phyloP scores from a whole-genome alignment of 2,797 vertebrate genomes.

The Scarus forsteni region DNA sequence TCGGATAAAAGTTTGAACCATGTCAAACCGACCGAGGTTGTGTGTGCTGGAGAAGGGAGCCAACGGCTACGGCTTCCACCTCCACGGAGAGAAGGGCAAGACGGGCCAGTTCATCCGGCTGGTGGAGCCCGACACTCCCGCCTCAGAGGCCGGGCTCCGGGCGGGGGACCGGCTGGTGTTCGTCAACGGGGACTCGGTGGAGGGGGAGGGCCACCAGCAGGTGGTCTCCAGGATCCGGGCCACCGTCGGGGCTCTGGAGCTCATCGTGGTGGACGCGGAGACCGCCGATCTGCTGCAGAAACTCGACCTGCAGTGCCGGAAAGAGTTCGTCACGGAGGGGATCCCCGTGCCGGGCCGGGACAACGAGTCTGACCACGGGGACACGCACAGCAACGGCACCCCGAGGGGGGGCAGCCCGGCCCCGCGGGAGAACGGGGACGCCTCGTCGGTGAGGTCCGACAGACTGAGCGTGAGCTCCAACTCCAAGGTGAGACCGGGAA shows the following conservation, averaged over 20 bases:
- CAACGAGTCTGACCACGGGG: slow-evolving; percentile 59
- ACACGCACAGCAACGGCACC: slow-evolving; percentile 67
- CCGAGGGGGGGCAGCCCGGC: slow-evolving; percentile 58
- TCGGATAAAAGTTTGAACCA: slow-evolving; percentile 33
- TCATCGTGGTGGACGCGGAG: slow-evolving; percentile 89
- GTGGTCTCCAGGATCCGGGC: slow-evolving; percentile 91
- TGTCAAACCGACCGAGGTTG: slow-evolving; percentile 84
- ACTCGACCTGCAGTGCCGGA: slow-evolving; percentile 76
- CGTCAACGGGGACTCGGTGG: slow-evolving; percentile 93
- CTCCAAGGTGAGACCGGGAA: slow-evolving; percentile 65
- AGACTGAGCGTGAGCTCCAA: slow-evolving; percentile 73
- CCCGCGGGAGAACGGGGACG: slow-evolving; percentile 76
- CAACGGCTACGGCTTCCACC: slow-evolving; percentile 94
- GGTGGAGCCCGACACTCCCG: slow-evolving; percentile 91
- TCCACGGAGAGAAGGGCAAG: slow-evolving; percentile 94
- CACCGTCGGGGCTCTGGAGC: slow-evolving; percentile 81
- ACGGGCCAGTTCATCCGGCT: slow-evolving; percentile 93
- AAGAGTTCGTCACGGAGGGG: slow-evolving; percentile 80
- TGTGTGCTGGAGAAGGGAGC: slow-evolving; percentile 88
- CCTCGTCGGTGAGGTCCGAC: slow-evolving; percentile 50
- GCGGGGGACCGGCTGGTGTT: slow-evolving; percentile 91
- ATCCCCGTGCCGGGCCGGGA: slow-evolving; percentile 71
- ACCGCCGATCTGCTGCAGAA: slow-evolving; percentile 82
- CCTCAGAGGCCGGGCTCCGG: slow-evolving; percentile 86
- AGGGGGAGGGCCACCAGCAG: slow-evolving; percentile 93